Evolutionary conservation across 2,888 invertebrate species (phyloP).

Genomic region (Chloromyia formosa): DNA sequence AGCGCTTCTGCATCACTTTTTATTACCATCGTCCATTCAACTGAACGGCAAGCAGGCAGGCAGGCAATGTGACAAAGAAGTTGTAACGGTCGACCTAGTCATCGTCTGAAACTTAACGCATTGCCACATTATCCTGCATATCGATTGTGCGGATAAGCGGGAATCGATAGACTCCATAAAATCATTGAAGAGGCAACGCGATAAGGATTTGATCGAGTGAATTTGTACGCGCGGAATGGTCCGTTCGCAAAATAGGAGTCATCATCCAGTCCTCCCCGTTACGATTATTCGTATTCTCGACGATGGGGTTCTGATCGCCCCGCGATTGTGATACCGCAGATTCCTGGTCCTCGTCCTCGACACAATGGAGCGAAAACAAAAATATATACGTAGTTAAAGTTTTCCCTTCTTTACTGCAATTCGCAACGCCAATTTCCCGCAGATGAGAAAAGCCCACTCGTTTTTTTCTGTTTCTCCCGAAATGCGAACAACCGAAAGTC

Average conservation of each 20-base stretch:
- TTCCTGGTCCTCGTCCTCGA: background rate
- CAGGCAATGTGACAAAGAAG: no score
- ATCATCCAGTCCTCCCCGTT: no score
- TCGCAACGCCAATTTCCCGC: conserved; percentile 1
- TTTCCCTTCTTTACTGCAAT: conserved; percentile 30
- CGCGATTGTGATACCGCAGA: background rate
- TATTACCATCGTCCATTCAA: no score
- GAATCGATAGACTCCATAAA: conserved; percentile 42
- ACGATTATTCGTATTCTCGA: conserved; percentile 16
- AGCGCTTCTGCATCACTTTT: no score
- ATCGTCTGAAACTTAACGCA: conserved; percentile 31
- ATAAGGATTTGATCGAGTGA: conserved; percentile 43
- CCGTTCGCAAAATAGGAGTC: no score
- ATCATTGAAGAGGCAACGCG: conserved; percentile 38
- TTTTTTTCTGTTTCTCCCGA: background rate
- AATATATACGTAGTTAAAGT: conserved; percentile 24
- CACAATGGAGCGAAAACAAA: conserved; percentile 1
- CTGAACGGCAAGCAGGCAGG: no score
- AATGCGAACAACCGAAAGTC: background rate
- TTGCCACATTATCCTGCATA: conserved; percentile 27
- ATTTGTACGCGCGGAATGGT: conserved; percentile 3
- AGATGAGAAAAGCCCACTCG: background rate
- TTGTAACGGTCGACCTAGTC: background rate
- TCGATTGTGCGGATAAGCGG: conserved; percentile 38
- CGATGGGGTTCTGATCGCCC: background rate